Evolutionary conservation across 2,113 vertebrate species (phyloP).

Genomic region (Epinephelus moara): DNA sequence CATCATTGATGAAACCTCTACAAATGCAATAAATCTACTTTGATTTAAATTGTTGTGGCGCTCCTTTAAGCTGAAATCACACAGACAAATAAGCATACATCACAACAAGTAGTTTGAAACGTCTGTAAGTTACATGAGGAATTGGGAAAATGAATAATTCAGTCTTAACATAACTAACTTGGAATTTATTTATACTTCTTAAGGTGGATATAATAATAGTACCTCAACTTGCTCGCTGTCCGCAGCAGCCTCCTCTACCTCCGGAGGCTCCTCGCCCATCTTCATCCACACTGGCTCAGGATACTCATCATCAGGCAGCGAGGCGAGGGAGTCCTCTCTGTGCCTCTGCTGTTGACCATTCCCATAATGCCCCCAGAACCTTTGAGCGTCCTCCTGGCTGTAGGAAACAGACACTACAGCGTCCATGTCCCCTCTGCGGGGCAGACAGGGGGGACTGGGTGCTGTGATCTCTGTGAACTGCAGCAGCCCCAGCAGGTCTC

Average conservation of each 20-base stretch:
- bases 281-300: conserved; percentile 78
- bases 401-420: conserved; percentile 80
- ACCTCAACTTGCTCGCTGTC: conserved; percentile 56
- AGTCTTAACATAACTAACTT: neutral
- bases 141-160: neutral
- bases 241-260: conserved; percentile 64
- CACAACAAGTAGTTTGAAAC: neutral
- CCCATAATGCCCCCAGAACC: conserved; percentile 69
- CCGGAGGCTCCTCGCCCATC: conserved; percentile 63
- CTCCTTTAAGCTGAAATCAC: neutral
- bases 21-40: neutral
- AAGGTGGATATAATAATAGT: neutral
- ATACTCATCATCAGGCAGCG: conserved; percentile 74
- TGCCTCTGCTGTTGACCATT: conserved; percentile 31
- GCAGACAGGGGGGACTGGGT: conserved; percentile 16
- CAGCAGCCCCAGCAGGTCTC: conserved; percentile 88
- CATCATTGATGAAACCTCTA: neutral
- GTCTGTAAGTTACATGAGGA: neutral
- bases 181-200: neutral
- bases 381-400: conserved; percentile 67
- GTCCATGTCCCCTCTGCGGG: conserved; percentile 67
- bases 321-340: conserved; percentile 58
- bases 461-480: conserved; percentile 71
- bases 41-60: neutral
- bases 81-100: neutral